These are phyloP conservation scores for Apamea anceps DNA, from an alignment of 2,888 invertebrate genomes.

Conservation along the genomic window DNA sequence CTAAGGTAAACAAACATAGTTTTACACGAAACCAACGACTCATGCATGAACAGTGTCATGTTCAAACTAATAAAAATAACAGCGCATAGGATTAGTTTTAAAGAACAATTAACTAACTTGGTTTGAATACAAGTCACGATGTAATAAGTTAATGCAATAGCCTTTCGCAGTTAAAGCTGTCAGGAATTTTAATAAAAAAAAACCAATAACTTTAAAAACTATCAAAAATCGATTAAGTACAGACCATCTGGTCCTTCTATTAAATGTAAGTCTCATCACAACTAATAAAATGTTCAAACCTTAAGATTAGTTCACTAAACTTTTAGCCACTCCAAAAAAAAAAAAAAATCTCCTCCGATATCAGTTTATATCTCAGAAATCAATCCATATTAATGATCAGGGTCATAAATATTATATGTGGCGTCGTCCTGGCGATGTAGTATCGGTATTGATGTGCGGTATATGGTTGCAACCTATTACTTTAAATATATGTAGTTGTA, in stretches of 20 bases:
- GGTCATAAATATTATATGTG: conserved; percentile 60
- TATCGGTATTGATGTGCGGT: conserved; percentile 45
- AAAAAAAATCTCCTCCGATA: conserved; percentile 22
- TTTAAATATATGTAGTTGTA: conserved; percentile 32
- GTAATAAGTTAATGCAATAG: background rate
- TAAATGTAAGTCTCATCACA: conserved; percentile 1
- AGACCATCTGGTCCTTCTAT: conserved; percentile 21
- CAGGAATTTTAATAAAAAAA: background rate
- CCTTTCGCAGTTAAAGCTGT: too few species aligned
- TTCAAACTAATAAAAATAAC: background rate
- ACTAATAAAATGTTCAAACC: conserved; percentile 25
- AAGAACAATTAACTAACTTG: background rate
- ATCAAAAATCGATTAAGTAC: conserved; percentile 9
- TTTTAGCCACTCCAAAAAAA: conserved; percentile 18
- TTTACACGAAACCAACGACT: background rate
- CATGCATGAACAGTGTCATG: background rate
- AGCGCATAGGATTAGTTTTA: background rate
- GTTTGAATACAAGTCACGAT: background rate
- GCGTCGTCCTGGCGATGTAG: conserved; percentile 26
- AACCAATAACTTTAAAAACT: background rate
- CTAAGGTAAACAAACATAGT: background rate
- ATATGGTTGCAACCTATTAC: conserved; percentile 36
- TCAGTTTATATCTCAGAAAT: conserved; percentile 46
- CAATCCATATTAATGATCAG: conserved; percentile 53
- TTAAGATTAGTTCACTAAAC: conserved; percentile 21